Evolutionary conservation across 1,140 invertebrate species (phyloP).

Genomic region (Neotoxoptera formosana): DNA sequence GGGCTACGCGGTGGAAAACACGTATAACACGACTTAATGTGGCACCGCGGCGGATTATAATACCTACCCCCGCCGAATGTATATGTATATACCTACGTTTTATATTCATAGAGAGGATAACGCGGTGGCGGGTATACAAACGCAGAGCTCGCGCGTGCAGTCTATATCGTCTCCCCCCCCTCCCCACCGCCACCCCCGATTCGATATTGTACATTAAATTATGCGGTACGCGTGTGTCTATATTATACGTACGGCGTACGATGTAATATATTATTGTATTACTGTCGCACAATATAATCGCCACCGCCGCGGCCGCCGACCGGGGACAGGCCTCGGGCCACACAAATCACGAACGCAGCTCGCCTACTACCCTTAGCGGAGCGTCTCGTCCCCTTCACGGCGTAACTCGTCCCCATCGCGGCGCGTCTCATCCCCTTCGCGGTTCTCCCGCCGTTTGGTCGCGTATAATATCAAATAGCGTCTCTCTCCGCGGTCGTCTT

Average conservation of each 20-base stretch:
- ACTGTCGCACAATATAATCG: not conserved
- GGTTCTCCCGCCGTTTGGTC: not conserved
- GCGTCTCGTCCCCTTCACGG: not conserved
- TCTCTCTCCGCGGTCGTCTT: not conserved
- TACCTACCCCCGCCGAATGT: not conserved
- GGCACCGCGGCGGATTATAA: constrained; percentile 17
- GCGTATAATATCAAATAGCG: too few relatives aligned
- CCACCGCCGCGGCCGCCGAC: not conserved
- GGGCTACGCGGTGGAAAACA: not conserved
- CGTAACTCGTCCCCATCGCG: not conserved
- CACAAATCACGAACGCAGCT: constrained; percentile 50
- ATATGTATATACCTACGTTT: not conserved
- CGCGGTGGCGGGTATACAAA: constrained; percentile 6
- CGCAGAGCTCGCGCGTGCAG: not conserved
- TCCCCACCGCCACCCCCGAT: too few relatives aligned
- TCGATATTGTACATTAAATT: not conserved
- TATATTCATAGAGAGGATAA: not conserved
- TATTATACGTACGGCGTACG: not conserved
- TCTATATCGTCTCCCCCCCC: not conserved
- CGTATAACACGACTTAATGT: not conserved
- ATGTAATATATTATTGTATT: constrained; percentile 12
- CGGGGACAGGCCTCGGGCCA: not conserved
- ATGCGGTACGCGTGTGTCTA: not conserved
- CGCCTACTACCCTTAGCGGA: not conserved
- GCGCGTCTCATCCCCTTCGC: not conserved